Evolutionary conservation across 2,888 invertebrate genomes (phyloP).

Genomic region (Conops quadrifasciatus): DNA sequence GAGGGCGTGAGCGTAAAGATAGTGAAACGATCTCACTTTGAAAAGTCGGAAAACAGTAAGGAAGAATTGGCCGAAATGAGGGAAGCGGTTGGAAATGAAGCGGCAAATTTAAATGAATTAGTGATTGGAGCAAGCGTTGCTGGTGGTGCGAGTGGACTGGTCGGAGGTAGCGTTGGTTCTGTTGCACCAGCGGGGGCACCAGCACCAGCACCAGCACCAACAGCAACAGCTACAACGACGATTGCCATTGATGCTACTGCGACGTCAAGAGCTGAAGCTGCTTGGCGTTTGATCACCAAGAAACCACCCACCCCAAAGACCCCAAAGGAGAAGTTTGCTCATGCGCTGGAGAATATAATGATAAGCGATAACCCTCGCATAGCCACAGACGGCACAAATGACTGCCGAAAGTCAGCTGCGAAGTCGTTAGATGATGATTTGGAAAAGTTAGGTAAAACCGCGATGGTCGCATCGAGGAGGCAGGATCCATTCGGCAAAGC

Average conservation of each 20-base stretch:
- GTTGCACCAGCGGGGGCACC: neutral
- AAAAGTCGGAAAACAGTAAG: slow-evolving; percentile 73
- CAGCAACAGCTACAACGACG: slow-evolving; percentile 39
- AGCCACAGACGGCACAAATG: slow-evolving; percentile 34
- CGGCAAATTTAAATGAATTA: slow-evolving; percentile 54
- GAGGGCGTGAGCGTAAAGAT: slow-evolving; percentile 86
- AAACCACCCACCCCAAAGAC: slow-evolving; percentile 71
- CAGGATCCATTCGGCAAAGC: slow-evolving; percentile 58
- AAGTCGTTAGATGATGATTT: slow-evolving; percentile 63
- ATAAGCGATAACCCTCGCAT: slow-evolving; percentile 48
- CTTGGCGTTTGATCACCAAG: slow-evolving; percentile 64
- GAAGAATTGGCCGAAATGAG: slow-evolving; percentile 67
- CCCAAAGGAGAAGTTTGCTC: slow-evolving; percentile 68
- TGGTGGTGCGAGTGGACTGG: slow-evolving; percentile 19
- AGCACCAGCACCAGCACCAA: slow-evolving; percentile 36
- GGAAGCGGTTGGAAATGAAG: slow-evolving; percentile 43
- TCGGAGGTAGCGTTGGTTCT: slow-evolving; percentile 24
- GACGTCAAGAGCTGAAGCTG: slow-evolving; percentile 62
- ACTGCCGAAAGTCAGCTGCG: slow-evolving; percentile 48
- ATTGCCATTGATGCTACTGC: slow-evolving; percentile 53
- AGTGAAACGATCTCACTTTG: slow-evolving; percentile 74
- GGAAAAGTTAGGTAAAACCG: slow-evolving; percentile 56
- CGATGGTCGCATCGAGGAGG: neutral
- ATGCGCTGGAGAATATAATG: slow-evolving; percentile 58
- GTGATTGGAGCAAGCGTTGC: slow-evolving; percentile 42